Conservation (phyloP, 2,888 invertebrate genomes). For the Hedya salicella region DNA sequence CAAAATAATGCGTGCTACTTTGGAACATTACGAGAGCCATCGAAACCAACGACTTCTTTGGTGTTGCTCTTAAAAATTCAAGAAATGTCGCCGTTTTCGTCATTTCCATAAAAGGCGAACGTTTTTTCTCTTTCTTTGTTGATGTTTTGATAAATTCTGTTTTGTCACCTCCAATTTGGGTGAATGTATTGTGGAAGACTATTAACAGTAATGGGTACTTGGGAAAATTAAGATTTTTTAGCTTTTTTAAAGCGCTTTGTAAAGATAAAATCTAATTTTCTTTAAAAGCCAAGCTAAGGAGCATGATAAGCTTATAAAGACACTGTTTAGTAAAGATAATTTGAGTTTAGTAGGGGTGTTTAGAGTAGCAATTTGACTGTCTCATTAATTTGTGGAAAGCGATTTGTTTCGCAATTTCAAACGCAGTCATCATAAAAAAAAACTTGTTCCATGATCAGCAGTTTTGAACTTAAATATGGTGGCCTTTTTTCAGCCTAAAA, state of each 20-base stretch:
- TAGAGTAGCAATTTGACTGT: too few species aligned
- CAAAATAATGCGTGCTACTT: slow-evolving; percentile 41
- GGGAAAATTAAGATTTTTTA: not conserved
- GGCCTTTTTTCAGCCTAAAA: too few species aligned
- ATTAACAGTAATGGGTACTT: not conserved
- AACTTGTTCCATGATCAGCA: too few species aligned
- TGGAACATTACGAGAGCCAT: slow-evolving; percentile 37
- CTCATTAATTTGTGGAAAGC: too few species aligned
- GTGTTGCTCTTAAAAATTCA: slow-evolving; percentile 37
- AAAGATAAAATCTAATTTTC: too few species aligned
- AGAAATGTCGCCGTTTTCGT: slow-evolving; percentile 30
- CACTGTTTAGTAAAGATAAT: too few species aligned
- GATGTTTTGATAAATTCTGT: slow-evolving; percentile 1
- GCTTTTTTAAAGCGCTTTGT: not conserved
- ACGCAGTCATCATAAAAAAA: too few species aligned
- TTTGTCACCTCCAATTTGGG: slow-evolving; percentile 19
- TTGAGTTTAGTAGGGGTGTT: too few species aligned
- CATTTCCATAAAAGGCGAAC: slow-evolving; percentile 17
- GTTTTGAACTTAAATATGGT: too few species aligned
- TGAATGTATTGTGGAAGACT: slow-evolving; percentile 12
- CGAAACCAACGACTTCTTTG: slow-evolving; percentile 39
- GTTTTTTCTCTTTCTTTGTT: slow-evolving; percentile 14
- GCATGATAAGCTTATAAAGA: too few species aligned
- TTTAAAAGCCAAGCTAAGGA: too few species aligned
- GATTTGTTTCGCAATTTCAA: too few species aligned